phyloP scores from a whole-genome alignment of 2,113 vertebrate species.

The Rhabdomys dilectus region DNA sequence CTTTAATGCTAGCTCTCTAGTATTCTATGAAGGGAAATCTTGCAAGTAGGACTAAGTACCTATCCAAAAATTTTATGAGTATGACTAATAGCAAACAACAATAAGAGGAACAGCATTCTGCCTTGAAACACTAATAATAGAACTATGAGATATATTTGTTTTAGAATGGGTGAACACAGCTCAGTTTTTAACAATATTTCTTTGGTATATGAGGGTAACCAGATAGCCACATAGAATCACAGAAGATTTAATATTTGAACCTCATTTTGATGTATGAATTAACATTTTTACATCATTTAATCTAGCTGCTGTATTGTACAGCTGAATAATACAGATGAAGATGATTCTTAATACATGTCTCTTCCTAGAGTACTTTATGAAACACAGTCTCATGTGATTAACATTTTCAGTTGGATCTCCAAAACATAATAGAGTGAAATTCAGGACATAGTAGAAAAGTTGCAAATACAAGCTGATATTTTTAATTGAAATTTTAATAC shows the following conservation, averaged over 20 bases:
- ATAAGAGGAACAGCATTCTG: not conserved
- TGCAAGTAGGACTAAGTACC: not conserved
- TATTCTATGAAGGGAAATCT: not conserved
- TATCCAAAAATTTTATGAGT: not conserved
- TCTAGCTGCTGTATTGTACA: not conserved
- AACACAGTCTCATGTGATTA: not conserved
- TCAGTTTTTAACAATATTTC: not conserved
- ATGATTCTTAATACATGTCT: not conserved
- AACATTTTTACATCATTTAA: not conserved
- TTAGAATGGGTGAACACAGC: not conserved
- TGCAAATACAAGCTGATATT: not conserved
- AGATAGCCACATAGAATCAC: slow-evolving; percentile 12
- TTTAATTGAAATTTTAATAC: not conserved
- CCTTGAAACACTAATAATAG: not conserved
- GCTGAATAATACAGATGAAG: not conserved
- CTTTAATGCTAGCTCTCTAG: not conserved
- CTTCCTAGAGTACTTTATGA: not conserved
- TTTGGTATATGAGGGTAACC: not conserved
- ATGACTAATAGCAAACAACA: not conserved
- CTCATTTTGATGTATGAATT: not conserved
- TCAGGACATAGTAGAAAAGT: not conserved
- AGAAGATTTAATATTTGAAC: not conserved
- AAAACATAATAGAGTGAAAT: slow-evolving; percentile 51
- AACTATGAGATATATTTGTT: not conserved
- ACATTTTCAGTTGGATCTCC: not conserved